Evolutionary conservation across 2,797 vertebrate genomes (phyloP), one percentile per base, ranked within the genome.

Genomic region (Cirrhinus mrigala): DNA sequence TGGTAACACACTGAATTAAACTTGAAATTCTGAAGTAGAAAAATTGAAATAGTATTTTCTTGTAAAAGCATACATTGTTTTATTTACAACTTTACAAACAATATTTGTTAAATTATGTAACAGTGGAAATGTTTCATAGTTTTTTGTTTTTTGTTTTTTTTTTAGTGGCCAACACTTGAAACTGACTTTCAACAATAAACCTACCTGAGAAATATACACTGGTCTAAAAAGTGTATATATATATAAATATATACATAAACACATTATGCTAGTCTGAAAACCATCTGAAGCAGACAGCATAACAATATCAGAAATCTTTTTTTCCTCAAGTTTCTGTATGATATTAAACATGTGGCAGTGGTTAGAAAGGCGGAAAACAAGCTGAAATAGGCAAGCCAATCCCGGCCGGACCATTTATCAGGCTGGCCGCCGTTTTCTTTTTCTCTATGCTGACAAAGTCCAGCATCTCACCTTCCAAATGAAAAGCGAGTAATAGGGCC

Each of bases 271-370:
- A 24, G 16, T 52, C 82, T 74, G 85, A 66, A 50, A n/a, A 46
- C 24, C 58, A 69, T 75, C 62, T 73, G 77, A 85, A 86, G 64
- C 60, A 66, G 58, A 79, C 78, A 66, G 44, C 54, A 58, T 66
- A 79, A 82, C 64, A 84, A 77, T 86, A 86, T 71, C 75, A 80
- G 44, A 79, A 79, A 69, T 86, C 27, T 70, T 75, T 85, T 77
- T 46, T 20, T 24, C 12, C 48, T 54, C 86, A 52, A 70, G 78
- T 86, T 87, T 66, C 78, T 64, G 69, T 73, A 46, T 82, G 84
- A 88, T 90, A 88, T 87, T 82, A 85, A 88, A 88, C 91, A 91
- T 82, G 77, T 90, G 91, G 90, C 84, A 90, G 68, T 88, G 76
- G 88, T 90, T 90, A 89, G 79, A 52, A 62, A 78, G 58, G 52